Conservation (phyloP, 2,888 invertebrate species). For the Neoscelio sp. region DNA sequence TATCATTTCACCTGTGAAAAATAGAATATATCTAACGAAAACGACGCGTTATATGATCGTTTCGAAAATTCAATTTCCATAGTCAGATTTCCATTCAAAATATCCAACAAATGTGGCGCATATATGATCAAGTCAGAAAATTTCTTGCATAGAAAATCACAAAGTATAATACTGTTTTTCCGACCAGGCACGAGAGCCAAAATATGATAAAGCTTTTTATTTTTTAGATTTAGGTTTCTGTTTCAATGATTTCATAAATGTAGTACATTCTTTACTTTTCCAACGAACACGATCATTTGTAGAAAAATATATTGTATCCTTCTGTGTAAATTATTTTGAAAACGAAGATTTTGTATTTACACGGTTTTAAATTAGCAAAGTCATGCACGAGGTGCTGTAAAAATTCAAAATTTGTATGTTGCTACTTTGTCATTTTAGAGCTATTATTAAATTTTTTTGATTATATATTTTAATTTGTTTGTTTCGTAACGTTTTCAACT, state of each 20-base stretch:
- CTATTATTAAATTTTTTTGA: too few species aligned
- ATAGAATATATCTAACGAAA: conserved; percentile 43
- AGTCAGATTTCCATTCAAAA: conserved; percentile 43
- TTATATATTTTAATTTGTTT: too few species aligned
- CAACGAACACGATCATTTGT: conserved; percentile 41
- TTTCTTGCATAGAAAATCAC: conserved; percentile 67
- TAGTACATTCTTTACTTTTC: conserved; percentile 17
- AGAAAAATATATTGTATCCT: conserved; percentile 39
- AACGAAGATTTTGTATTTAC: too few species aligned
- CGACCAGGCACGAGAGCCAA: conserved; percentile 57
- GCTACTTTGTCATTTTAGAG: too few species aligned
- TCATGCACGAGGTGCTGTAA: too few species aligned
- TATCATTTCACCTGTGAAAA: conserved; percentile 55
- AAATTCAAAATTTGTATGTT: too few species aligned
- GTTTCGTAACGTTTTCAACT: too few species aligned
- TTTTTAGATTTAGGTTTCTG: conserved; percentile 22
- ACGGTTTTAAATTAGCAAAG: too few species aligned
- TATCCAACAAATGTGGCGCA: conserved; percentile 36
- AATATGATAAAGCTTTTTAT: conserved; percentile 43
- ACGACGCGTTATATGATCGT: conserved; percentile 2
- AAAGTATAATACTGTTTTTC: conserved; percentile 69
- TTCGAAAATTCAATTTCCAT: conserved; percentile 34
- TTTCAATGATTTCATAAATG: conserved; percentile 9
- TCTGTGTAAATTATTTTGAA: conserved; percentile 14
- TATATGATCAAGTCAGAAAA: conserved; percentile 57